phyloP scores from a whole-genome alignment of 1,140 invertebrate genomes.

The Drosophila asahinai region DNA sequence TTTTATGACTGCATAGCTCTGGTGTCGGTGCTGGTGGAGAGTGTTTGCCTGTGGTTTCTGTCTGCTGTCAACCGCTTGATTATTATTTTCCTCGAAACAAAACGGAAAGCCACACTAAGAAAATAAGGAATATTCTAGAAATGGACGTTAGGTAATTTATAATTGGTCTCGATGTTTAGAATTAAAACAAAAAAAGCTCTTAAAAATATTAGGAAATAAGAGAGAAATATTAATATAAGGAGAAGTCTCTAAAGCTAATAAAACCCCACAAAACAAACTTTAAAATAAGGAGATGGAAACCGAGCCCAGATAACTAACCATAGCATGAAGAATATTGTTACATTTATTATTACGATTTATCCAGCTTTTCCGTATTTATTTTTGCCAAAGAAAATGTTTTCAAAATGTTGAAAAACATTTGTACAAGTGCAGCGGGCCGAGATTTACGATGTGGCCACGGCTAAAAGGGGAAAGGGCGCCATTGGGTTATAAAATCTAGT shows the following conservation, averaged over 20 bases:
- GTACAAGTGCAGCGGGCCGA: neutral
- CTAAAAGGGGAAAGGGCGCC: slow-evolving; percentile 70
- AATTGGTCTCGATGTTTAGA: too few relatives aligned
- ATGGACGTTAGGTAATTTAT: too few relatives aligned
- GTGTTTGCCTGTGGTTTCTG: slow-evolving; percentile 59
- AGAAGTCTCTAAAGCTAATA: too few relatives aligned
- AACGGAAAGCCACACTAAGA: slow-evolving; percentile 43
- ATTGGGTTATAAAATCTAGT: slow-evolving; percentile 67
- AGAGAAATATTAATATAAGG: too few relatives aligned
- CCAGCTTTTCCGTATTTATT: too few relatives aligned
- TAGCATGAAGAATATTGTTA: too few relatives aligned
- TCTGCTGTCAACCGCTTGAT: slow-evolving; percentile 46
- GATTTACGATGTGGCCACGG: slow-evolving; percentile 52
- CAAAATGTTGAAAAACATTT: neutral
- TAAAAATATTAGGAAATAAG: neutral
- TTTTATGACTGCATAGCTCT: slow-evolving; percentile 64
- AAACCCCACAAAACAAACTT: too few relatives aligned
- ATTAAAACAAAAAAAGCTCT: neutral
- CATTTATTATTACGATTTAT: neutral
- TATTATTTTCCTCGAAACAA: slow-evolving; percentile 63
- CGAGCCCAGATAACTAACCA: too few relatives aligned
- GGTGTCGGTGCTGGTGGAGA: slow-evolving; percentile 15
- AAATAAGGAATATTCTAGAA: neutral
- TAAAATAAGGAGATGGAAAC: too few relatives aligned
- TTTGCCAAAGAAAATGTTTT: neutral